phyloP scores from a whole-genome alignment of 2,888 invertebrate genomes.

The Dryobota labecula region DNA sequence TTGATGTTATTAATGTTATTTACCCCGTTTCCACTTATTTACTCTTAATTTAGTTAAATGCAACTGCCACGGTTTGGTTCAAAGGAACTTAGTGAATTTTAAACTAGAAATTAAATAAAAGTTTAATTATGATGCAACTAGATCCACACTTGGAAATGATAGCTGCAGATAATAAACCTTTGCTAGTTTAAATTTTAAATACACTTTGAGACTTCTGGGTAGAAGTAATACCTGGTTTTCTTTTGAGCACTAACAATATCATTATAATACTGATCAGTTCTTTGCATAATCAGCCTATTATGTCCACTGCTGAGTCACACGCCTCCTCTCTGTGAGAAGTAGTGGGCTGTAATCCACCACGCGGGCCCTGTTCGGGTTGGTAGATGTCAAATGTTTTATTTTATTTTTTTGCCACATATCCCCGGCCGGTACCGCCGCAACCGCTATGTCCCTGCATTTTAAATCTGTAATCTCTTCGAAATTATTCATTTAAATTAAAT shows the following conservation, averaged over 20 bases:
- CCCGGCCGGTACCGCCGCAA: no score
- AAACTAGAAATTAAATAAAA: slow-evolving; percentile 4
- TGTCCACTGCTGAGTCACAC: no score
- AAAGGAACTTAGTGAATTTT: slow-evolving; percentile 19
- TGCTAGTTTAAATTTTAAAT: neutral
- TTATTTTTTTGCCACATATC: no score
- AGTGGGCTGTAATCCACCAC: no score
- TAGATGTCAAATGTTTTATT: no score
- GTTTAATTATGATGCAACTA: neutral
- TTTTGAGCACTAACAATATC: neutral
- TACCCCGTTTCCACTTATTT: slow-evolving; percentile 52
- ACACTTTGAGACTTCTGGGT: neutral
- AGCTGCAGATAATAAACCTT: neutral
- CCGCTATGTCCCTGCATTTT: no score
- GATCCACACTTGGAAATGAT: neutral
- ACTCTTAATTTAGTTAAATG: slow-evolving; percentile 37
- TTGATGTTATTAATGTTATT: slow-evolving; percentile 74
- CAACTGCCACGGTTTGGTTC: slow-evolving; percentile 30
- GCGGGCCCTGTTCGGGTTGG: no score
- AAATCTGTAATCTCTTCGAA: no score
- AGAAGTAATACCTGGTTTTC: neutral
- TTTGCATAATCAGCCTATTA: no score
- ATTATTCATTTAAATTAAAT: no score
- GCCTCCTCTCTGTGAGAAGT: no score
- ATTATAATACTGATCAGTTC: no score